Base-by-base conservation (phyloP, 2,888 invertebrate genomes). In the Strigamia maritima region DNA sequence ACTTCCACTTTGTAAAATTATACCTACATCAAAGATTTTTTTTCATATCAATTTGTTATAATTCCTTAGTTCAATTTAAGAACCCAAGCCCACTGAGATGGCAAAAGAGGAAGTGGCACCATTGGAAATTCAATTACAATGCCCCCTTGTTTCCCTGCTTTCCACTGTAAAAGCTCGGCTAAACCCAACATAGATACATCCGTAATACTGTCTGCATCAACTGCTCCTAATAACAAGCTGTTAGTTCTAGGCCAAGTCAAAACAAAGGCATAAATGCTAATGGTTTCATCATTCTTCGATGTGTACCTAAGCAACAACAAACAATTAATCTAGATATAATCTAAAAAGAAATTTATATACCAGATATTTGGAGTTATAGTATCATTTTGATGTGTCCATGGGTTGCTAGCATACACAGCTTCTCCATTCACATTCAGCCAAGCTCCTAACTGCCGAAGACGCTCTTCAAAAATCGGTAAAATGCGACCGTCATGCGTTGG, bases 401-500 rank as follows among this genome's bases (percentile, higher is more conserved):
- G 94, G 6, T 87, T 89, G 0, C 91, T 90, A 3, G 87, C 87
- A 84, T 95, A 97, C 82, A 97, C 94, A 0, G 94, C 94, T 84
- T 94, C 93, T 0, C 95, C 96, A 83, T 96, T 97, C n/a, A 90
- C 86, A 1, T 86, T 84, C 16, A 97, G 87, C 97, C 97, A 97
- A 16, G 84, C 79, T 1, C 97, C 97, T 82, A 97, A 89, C 82
- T 91, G 89, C 14, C 90, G 86, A 0, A 97, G 87, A 74, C 96
- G 89, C 84, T 97, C 95, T 87, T 95, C 92, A 86, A 92, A 95
- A 84, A 97, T 92, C 0, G 94, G 93, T 3, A 89, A 86, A 81
- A 97, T 95, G 7, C 91, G 91, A 4, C 97, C 97, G 83, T 94
- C 94, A 84, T 92, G 93, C 0, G 95, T 94, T 19, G 97, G 96